Base-by-base conservation (phyloP, 2,888 invertebrate species). In the Protonemura montana region DNA sequence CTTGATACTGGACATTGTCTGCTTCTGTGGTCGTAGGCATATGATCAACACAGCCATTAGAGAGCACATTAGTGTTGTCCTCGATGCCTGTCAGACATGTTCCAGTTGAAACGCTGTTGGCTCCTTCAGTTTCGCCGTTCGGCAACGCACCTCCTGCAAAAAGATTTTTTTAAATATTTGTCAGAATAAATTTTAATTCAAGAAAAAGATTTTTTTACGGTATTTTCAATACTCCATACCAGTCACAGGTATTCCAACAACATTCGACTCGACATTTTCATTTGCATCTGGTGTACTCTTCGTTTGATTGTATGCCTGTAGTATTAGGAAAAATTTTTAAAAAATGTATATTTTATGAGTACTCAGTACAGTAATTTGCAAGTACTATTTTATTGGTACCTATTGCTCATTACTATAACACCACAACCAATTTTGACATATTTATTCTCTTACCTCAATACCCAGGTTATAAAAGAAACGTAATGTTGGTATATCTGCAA, bases 401-500 rank as follows among this genome's bases (percentile, higher is more conserved):
- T 35, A 77, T 7, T 77, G 25, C 26, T 13, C 77, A 77, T 3
- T 26, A 5, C 16, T 26, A n/a, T 77, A 35, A 6, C 5, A 10
- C 35, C 35, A 35, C 3, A 35, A 35, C 35, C 10, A 10, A 6
- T 6, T 35, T 80, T 80, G n/a, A 80, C 27, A 28, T 25, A 80
- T 28, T 28, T 80, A 80, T 59, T 21, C 6, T 86, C 87, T 87
- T 87, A 88, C 88, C 77, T 88, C 87, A 76, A 85, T 91, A 89
- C 95, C 95, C 89, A 95, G 91, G 90, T 95, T 95, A 91, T 93
- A 95, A 91, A 94, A 95, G 90, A 93, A 95, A 87, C 94, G 93
- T 87, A 95, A 91, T 6, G 95, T 94, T 16, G 93, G 91, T 83
- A 94, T 91, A 89, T 95, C 95, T 92, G 88, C 16, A 81, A 86